Percentiles rank a stretch among this genome's conserved stretches.
phyloP scores from a whole-genome alignment of 2,113 vertebrate genomes.

The Hyaena hyaena region DNA sequence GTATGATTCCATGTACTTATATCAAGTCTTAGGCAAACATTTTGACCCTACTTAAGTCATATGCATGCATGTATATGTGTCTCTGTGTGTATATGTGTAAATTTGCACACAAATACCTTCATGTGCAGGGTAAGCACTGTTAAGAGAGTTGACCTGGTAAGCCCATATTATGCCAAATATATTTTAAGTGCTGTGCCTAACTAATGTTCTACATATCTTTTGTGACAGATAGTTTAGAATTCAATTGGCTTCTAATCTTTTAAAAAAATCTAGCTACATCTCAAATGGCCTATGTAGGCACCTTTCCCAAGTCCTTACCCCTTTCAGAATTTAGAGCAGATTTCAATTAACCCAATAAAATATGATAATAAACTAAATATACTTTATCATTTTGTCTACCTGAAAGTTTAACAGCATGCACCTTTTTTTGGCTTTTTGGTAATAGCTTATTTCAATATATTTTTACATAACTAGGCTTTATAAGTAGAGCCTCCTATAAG shows the following conservation, averaged over 20 bases:
- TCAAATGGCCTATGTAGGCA: background rate
- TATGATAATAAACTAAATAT: background rate
- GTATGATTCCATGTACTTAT: background rate
- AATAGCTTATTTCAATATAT: background rate
- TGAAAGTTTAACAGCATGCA: background rate
- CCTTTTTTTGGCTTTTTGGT: background rate
- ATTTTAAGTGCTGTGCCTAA: background rate
- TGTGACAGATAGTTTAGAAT: background rate
- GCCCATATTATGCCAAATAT: background rate
- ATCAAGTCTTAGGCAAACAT: background rate
- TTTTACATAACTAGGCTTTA: background rate
- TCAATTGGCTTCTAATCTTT: background rate
- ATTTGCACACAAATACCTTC: background rate
- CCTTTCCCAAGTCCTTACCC: background rate
- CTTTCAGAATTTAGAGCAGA: background rate
- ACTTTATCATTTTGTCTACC: background rate
- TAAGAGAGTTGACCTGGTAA: background rate
- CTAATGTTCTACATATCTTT: background rate
- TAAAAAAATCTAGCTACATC: background rate
- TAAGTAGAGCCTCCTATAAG: background rate
- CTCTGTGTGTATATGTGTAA: background rate
- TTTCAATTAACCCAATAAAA: background rate
- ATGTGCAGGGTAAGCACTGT: background rate
- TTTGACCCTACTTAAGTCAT: background rate
- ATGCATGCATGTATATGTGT: background rate